Evolutionary conservation across 1,140 invertebrate genomes (phyloP), one percentile per base, ranked within the genome.

Genomic region (Drosophila sturtevanti): DNA sequence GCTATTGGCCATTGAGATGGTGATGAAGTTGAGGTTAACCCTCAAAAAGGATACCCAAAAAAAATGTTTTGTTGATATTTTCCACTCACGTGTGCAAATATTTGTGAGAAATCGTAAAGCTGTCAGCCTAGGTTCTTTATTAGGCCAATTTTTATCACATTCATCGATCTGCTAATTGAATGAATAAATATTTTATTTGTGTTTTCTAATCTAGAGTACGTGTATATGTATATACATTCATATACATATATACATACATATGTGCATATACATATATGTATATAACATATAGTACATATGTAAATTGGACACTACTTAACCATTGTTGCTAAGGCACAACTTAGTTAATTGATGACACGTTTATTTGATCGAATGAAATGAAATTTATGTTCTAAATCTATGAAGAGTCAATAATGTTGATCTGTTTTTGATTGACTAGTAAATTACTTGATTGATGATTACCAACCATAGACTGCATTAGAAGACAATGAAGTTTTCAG

Each of bases 401-500:
- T 41, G 34, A 35, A 37, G 9, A 21, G 60, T 56, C 56, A 21
- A 48, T 48, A 16, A 21, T 16, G 16, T 48, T 10, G 9, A 21
- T 48, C 7, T 48, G 9, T 48, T 21, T 48, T 16, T 18, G 41
- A 48, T 48, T 48, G 41, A 48, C 41, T 48, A 21, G 41, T 21
- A 21, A 48, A 48, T 48, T 48, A 48, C 41, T 48, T 48, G 41
- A 48, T 48, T 48, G 11, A 38, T 38, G 37, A 4, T 38, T 48
- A 14, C 10, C 41, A 21, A 44, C 6, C 16, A 31, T 6, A 6
- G 7, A 31, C 4, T 58, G 52, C 51, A 66, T 71, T 38, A 35
- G 56, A 61, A 55, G 68, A 65, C 68, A 89, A 89, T 87, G 89
- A 87, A 87, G 60, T 87, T 64, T 80, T 70, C 37, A 52, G 11